Percentiles rank a stretch among this genome's conserved stretches.
phyloP scores from a whole-genome alignment of 2,888 invertebrate genomes.

The Flabesymbios commensalis region DNA sequence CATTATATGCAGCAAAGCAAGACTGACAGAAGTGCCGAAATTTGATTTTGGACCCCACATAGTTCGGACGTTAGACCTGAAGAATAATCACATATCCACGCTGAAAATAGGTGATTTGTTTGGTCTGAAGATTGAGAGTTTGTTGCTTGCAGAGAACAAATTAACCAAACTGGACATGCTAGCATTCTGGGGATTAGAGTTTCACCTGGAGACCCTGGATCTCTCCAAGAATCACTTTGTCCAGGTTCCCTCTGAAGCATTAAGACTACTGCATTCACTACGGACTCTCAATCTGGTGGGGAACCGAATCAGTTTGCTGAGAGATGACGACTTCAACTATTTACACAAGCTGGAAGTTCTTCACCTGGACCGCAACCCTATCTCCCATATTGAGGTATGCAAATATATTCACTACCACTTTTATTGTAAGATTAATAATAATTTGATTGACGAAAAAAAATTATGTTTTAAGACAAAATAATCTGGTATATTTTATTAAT shows the following conservation, averaged over 20 bases:
- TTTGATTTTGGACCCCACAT: constrained; percentile 25
- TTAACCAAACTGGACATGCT: constrained; percentile 21
- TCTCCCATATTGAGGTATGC: constrained; percentile 11
- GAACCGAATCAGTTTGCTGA: constrained; percentile 24
- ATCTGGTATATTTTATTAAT: no score
- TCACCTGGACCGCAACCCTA: constrained; percentile 33
- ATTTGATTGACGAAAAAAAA: no score
- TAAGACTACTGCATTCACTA: constrained; percentile 26
- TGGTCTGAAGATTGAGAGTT: constrained; percentile 29
- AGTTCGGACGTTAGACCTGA: constrained; percentile 29
- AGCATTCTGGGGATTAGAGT: constrained; percentile 37
- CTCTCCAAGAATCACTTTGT: constrained; percentile 29
- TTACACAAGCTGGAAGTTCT: constrained; percentile 26
- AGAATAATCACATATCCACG: constrained; percentile 19
- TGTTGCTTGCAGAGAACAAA: constrained; percentile 31
- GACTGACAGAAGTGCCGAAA: constrained; percentile 18
- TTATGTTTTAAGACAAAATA: no score
- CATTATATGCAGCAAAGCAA: constrained; percentile 25
- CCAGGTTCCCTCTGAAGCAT: constrained; percentile 26
- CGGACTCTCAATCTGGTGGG: constrained; percentile 24
- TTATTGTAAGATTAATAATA: no score
- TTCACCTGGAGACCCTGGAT: constrained; percentile 29
- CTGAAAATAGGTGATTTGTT: constrained; percentile 32
- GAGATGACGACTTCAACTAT: constrained; percentile 19
- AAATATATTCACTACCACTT: no score